Base-by-base conservation (phyloP, 2,113 vertebrate species). In the Otocyon megalotis region DNA sequence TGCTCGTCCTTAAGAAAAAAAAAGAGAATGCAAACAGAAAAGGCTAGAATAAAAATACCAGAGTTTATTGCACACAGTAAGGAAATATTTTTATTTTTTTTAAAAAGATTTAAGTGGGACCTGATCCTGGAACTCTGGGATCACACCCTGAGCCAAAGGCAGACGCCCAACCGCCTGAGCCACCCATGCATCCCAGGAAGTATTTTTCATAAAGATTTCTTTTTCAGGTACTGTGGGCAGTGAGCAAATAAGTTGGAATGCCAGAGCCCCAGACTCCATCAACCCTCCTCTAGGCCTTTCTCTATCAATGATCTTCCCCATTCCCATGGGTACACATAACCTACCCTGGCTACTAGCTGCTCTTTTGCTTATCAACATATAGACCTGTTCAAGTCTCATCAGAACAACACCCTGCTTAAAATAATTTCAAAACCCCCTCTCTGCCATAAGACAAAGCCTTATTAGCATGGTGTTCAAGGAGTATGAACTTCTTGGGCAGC, bases 131-230 rank as follows among this genome's bases (percentile, higher is more conserved):
- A 43, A 43, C 43, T 43, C 43, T 43, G 43, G 43, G 43, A 43
- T 43, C 43, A 43, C 43, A 5, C 43, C 43, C 43, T 43, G 43
- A 43, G 43, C 43, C 43, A 43, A 43, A 43, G 43, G 43, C 5
- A 43, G 43, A 43, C 43, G 5, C 43, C 43, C 43, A 43, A 43
- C 43, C 43, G 43, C 43, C 43, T 88, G 56, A 56, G 56, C 56
- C 56, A 56, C 16, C 16, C 56, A 56, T 15, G 56, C 6, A 17
- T 6, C 56, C 56, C 56, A 56, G 32, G 17, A 77, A 74, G 58
- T 88, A 77, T 77, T 91, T 94, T 93, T 63, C 58, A 96, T n/a
- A 22, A 92, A 71, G 43, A 89, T 35, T 85, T 90, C 72, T 90
- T 90, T 79, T 50, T 50, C 19, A 94, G 32, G 60, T 63, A 63